Evolutionary conservation across 1,140 invertebrate genomes (phyloP).

Genomic region (Choristoneura fumiferana): DNA sequence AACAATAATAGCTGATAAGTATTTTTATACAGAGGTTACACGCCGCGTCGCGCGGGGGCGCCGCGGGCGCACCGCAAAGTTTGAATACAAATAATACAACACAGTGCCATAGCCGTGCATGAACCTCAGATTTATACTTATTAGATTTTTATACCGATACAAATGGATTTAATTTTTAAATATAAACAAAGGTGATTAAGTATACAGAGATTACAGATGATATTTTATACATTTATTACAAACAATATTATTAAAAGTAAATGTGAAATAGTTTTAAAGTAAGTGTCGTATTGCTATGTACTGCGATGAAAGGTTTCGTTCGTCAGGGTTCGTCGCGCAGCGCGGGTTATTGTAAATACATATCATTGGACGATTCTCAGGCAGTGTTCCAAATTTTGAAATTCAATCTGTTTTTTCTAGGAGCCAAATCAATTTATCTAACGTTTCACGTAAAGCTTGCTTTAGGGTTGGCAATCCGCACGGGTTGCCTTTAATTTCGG

Average conservation of each 20-base stretch:
- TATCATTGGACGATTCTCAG: constrained; percentile 53
- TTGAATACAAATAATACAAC: constrained; percentile 71
- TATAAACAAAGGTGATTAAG: constrained; percentile 78
- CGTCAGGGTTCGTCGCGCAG: neutral
- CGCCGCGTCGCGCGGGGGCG: constrained; percentile 44
- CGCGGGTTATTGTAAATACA: constrained; percentile 60
- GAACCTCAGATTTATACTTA: constrained; percentile 77
- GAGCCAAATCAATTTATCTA: neutral
- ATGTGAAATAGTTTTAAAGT: constrained; percentile 74
- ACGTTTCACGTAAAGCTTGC: neutral
- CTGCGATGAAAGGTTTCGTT: constrained; percentile 34
- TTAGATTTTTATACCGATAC: constrained; percentile 78
- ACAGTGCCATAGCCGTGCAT: constrained; percentile 73
- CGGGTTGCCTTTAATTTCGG: neutral
- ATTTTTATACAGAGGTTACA: constrained; percentile 71
- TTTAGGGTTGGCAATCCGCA: neutral
- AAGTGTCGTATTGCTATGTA: constrained; percentile 59
- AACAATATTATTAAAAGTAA: constrained; percentile 76
- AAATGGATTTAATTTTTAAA: constrained; percentile 79
- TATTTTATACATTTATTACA: constrained; percentile 79
- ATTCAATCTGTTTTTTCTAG: constrained; percentile 6
- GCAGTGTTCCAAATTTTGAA: constrained; percentile 44
- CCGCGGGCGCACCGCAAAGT: constrained; percentile 58
- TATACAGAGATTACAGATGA: constrained; percentile 78
- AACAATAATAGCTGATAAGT: constrained; percentile 74